Conservation (phyloP, 1,140 invertebrate genomes). For the Streblospio benedicti region DNA sequence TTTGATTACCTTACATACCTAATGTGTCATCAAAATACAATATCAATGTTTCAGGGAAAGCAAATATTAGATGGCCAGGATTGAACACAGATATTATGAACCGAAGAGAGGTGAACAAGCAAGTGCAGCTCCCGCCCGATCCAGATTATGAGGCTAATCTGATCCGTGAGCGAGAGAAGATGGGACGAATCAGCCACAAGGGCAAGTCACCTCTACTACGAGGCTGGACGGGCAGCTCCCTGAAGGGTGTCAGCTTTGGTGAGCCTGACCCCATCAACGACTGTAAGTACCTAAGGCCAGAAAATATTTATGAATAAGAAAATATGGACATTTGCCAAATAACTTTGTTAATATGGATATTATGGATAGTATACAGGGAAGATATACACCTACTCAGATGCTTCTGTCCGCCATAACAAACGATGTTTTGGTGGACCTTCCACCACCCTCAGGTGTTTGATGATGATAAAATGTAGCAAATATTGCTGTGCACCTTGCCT, state of each 20-base stretch:
- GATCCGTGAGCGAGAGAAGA: conserved; percentile 61
- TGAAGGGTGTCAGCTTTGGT: conserved; percentile 76
- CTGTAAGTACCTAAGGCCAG: conserved; percentile 22
- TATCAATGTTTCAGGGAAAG: conserved; percentile 54
- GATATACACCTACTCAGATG: too few species aligned
- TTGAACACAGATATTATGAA: conserved; percentile 71
- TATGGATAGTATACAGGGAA: too few species aligned
- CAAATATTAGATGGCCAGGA: conserved; percentile 84
- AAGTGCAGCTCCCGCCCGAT: conserved; percentile 62
- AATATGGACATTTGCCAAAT: too few species aligned
- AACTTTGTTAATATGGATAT: too few species aligned
- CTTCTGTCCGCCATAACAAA: too few species aligned
- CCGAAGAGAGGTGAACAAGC: conserved; percentile 65
- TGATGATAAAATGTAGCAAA: too few species aligned
- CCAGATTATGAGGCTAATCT: conserved; percentile 62
- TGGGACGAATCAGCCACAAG: conserved; percentile 51
- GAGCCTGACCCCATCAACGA: conserved; percentile 70
- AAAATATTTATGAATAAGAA: neutral
- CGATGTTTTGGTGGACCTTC: too few species aligned
- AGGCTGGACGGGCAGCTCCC: conserved; percentile 75
- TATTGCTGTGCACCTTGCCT: too few species aligned
- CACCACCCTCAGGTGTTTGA: too few species aligned
- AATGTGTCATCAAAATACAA: too few species aligned
- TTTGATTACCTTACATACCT: too few species aligned
- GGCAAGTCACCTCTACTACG: conserved; percentile 70